Evolutionary conservation across 1,140 invertebrate species (phyloP), one percentile per base, ranked within the genome.

Genomic region (Lycorma delicatula): DNA sequence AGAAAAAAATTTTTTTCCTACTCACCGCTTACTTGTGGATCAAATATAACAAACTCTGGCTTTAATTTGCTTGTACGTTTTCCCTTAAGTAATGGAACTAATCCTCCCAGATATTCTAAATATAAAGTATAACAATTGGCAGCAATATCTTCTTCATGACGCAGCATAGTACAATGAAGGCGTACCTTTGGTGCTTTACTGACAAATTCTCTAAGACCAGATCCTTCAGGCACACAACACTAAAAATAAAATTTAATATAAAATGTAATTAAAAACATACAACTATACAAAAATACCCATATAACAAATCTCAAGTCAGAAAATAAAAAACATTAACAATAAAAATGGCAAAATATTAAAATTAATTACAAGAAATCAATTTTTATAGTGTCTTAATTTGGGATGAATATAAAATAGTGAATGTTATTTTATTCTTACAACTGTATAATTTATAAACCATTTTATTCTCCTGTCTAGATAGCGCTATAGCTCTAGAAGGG

Each of bases 41-140:
- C 91, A 69, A 91, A 98, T 64, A 99, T 98, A 27, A 98, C 90
- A 74, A 99, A 99, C 72, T 98, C 96, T 0, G 97, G 96, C 47
- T 93, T 79, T 48, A 99, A 89, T 76, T 98, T 98, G 68, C 93
- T 97, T 4, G 91, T 96, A 54, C 94, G 76, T 67, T 96, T 91
- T 13, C 95, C 96, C 69, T 97, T 96, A 0, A 99, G 79, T 31
- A 99, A 78, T 0, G 97, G 97, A 49, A 99, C 91, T 9, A 98
- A 75, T 9, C 95, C 96, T 2, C 96, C 96, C 1, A 98, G 76
- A 70, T 98, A 97, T 72, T 98, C 93, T 54, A 98, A 75, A 71
- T 98, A 99, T 9, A 99, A 77, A 1, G 94, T 97, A 70, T 97
- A 99, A 13, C 88, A 85, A 51, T 80, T 81, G 34, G 77, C 78